Evolutionary conservation across 2,888 invertebrate genomes (phyloP).

Genomic region (Acronicta alni): DNA sequence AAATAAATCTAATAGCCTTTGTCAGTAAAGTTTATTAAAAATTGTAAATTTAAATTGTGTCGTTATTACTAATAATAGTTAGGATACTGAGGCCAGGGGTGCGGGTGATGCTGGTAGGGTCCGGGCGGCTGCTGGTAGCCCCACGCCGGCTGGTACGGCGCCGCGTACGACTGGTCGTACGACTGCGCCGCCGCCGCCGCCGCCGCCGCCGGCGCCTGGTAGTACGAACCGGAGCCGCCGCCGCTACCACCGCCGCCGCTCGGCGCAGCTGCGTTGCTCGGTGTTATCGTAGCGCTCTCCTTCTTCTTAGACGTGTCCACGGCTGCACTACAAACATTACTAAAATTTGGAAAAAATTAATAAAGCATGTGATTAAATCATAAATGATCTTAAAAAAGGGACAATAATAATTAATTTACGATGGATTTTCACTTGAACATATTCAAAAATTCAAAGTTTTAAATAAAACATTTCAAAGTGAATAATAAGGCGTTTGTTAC

Average conservation of each 20-base stretch:
- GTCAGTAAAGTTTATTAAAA: constrained; percentile 15
- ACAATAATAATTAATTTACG: too few relatives aligned
- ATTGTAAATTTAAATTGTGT: too few relatives aligned
- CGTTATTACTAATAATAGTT: constrained; percentile 79
- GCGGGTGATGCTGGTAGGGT: constrained; percentile 84
- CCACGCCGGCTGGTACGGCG: constrained; percentile 85
- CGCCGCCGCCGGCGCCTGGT: constrained; percentile 73
- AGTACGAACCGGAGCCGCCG: constrained; percentile 70
- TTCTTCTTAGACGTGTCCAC: constrained; percentile 77
- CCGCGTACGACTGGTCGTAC: constrained; percentile 83
- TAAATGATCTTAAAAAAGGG: background rate
- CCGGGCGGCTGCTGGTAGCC: constrained; percentile 86
- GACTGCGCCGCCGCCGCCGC: constrained; percentile 72
- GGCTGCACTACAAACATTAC: constrained; percentile 54
- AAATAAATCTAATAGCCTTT: constrained; percentile 16
- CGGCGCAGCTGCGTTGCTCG: constrained; percentile 57
- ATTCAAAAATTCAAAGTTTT: too few relatives aligned
- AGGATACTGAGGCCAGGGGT: constrained; percentile 85
- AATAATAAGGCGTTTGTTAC: too few relatives aligned
- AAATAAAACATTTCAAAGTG: too few relatives aligned
- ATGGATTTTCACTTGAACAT: too few relatives aligned
- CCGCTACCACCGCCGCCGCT: constrained; percentile 35
- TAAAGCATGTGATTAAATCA: background rate
- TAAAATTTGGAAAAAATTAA: background rate
- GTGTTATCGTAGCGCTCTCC: constrained; percentile 55